Evolutionary conservation across 1,140 invertebrate genomes (phyloP), one percentile per base, ranked within the genome.

Genomic region (Neodiprion lecontei): DNA sequence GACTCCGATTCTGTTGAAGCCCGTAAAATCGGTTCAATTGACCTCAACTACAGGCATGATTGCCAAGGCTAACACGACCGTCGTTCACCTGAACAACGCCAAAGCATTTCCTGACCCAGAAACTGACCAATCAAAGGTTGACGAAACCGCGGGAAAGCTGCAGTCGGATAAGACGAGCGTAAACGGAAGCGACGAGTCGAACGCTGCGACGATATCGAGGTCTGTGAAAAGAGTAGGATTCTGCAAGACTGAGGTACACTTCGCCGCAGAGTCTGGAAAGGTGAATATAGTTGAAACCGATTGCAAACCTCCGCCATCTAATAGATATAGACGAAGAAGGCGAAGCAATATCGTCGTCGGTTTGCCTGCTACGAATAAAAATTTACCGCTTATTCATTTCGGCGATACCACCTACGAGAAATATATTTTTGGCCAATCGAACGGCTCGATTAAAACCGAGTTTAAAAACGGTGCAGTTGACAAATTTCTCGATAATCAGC

Each of bases 261-360:
- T 96, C 85, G 93, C 94, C 0, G 92, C 93, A n/a, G 95, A 95
- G 81, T 93, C 94, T 1, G 95, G 95, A 0, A 92, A 92, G 79
- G 93, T 96, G 0, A 95, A 95, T 82, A 95, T 96, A 69, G 94
- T 96, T n/a, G 94, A 95, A 84, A 95, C 94, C 0, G 94, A 95
- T 83, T 94, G 93, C 69, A 96, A 96, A 83, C 94, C 95, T 69
- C 95, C 94, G 23, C 93, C 94, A 9, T 94, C 93, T 1, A 94
- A 94, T 82, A 92, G 93, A 82, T 95, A 95, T 83, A 89, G 95
- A 74, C 90, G 93, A 80, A 87, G 92, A 75, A 89, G 92, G 73
- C 89, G 90, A 83, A 89, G 84, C 14, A 87, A 89, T 79, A 86
- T 48, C 9, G 72, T 69, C 70, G 14, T 47, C 67, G 4, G 82